Percentiles rank a stretch among this genome's conserved stretches.
These are phyloP conservation scores for Pithecia hirsuta DNA, from an alignment of 2,797 vertebrate species.

Conservation along the genomic window DNA sequence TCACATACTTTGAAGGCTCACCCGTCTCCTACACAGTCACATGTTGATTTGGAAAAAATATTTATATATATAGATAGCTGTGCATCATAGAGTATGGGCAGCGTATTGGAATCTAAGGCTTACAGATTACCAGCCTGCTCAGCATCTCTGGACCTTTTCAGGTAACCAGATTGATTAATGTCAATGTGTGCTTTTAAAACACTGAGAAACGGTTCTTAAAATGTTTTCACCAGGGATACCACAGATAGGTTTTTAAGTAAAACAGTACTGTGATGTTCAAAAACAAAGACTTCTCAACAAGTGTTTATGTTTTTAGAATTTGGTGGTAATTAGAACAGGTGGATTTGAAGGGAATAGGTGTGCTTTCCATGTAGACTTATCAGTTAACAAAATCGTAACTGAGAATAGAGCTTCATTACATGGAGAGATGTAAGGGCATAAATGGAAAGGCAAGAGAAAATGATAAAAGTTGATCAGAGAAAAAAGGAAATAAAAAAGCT, in stretches of 20 bases:
- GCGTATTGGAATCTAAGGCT: constrained; percentile 40
- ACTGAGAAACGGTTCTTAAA: constrained; percentile 7
- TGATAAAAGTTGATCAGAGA: background rate
- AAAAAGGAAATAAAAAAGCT: background rate
- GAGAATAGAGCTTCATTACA: background rate
- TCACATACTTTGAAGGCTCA: constrained; percentile 68
- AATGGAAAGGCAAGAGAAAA: background rate
- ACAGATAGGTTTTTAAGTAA: background rate
- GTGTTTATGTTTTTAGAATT: background rate
- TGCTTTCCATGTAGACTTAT: background rate
- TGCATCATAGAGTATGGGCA: background rate
- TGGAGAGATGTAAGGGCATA: background rate
- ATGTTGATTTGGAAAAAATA: constrained; percentile 9
- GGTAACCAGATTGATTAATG: constrained; percentile 75
- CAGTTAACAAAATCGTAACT: background rate
- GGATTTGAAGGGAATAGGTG: background rate
- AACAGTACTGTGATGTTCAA: background rate
- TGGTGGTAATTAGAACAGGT: background rate
- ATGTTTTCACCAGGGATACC: background rate
- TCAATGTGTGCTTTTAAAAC: background rate
- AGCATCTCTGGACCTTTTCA: constrained; percentile 54
- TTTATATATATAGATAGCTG: background rate
- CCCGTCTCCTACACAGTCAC: constrained; percentile 69
- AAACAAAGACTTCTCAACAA: constrained; percentile 11
- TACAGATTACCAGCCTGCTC: constrained; percentile 50